Conservation (phyloP, 1,140 invertebrate genomes). For the Drosophila rufa region DNA sequence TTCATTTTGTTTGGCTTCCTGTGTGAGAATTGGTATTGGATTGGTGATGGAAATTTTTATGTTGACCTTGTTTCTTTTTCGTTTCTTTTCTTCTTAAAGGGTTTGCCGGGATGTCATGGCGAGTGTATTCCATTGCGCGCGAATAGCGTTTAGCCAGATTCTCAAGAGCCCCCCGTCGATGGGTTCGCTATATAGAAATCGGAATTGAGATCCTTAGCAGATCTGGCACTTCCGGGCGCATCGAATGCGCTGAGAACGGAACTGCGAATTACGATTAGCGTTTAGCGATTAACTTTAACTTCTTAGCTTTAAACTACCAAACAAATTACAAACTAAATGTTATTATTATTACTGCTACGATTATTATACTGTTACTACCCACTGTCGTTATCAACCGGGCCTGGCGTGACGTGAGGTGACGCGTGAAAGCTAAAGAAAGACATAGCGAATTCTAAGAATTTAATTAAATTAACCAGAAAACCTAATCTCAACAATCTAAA, state of each 20-base stretch:
- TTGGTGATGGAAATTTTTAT: conserved; percentile 67
- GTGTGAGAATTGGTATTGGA: conserved; percentile 35
- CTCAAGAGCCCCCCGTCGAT: conserved; percentile 36
- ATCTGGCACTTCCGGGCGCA: conserved; percentile 10
- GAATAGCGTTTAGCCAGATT: conserved; percentile 85
- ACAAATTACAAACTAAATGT: conserved; percentile 47
- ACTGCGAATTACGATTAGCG: conserved; percentile 37
- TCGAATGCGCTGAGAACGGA: conserved; percentile 35
- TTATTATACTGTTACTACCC: conserved; percentile 35
- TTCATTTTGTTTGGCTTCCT: conserved; percentile 41
- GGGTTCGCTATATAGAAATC: conserved; percentile 41
- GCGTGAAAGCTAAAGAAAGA: conserved; percentile 80
- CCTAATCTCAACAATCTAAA: conserved; percentile 50
- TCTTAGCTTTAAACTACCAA: conserved; percentile 48
- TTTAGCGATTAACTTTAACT: conserved; percentile 37
- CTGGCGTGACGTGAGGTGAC: conserved; percentile 31
- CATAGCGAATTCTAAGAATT: conserved; percentile 84
- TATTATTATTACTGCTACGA: conserved; percentile 41
- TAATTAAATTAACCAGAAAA: conserved; percentile 67
- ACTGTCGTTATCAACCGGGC: conserved; percentile 42
- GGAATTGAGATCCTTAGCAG: conserved; percentile 22
- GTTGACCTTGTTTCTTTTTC: conserved; percentile 83
- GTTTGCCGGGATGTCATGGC: conserved; percentile 86
- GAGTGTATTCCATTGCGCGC: conserved; percentile 87
- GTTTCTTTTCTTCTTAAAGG: conserved; percentile 85